Evolutionary conservation across 2,888 invertebrate genomes (phyloP).

Genomic region (Cerastis leucographa): DNA sequence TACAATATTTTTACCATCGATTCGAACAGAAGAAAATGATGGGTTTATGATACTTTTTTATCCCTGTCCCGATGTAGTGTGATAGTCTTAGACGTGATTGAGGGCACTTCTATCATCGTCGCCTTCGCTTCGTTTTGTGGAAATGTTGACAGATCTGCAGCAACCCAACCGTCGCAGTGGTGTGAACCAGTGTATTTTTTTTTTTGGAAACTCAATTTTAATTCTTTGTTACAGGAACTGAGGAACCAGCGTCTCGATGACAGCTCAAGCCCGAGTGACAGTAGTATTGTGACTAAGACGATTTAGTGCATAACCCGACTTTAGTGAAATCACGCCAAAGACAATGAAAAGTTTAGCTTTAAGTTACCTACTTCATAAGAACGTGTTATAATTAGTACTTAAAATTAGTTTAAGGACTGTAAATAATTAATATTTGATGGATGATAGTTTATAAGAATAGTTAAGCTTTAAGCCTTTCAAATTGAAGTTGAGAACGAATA

Average conservation of each 20-base stretch:
- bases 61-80: too few species aligned
- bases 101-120: too few species aligned
- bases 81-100: too few species aligned
- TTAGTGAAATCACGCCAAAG: constrained; percentile 80
- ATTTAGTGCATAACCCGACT: constrained; percentile 89
- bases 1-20: too few species aligned
- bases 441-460: constrained; percentile 12
- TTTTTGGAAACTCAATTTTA: background rate
- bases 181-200: too few species aligned
- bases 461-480: constrained; percentile 39
- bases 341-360: constrained; percentile 65
- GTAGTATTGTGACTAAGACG: constrained; percentile 89
- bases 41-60: too few species aligned
- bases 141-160: too few species aligned
- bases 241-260: constrained; percentile 84
- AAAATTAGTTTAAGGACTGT: constrained; percentile 48
- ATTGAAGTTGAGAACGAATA: constrained; percentile 32
- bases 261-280: constrained; percentile 87
- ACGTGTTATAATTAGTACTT: constrained; percentile 59
- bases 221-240: constrained; percentile 82
- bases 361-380: constrained; percentile 54
- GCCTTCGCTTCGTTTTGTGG: too few species aligned
- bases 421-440: constrained; percentile 43
- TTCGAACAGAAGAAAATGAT: too few species aligned
- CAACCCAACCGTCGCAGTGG: too few species aligned